Percentiles rank a stretch among this genome's conserved stretches.
These are phyloP conservation scores for Epinotia bilunana DNA, from an alignment of 2,888 invertebrate species.

Conservation along the genomic window DNA sequence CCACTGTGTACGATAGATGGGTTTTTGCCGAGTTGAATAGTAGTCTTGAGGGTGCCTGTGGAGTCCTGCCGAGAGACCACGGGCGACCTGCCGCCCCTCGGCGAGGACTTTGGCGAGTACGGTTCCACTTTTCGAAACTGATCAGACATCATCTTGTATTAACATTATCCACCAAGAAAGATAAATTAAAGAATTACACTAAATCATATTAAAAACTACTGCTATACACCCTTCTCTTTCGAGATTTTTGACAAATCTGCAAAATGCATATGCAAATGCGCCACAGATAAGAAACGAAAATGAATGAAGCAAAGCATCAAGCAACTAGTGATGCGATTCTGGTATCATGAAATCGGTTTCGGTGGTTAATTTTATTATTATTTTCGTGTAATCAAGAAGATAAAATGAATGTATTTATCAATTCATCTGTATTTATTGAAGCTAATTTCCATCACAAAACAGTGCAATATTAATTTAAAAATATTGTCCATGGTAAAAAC, in stretches of 20 bases:
- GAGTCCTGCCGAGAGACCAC: slow-evolving; percentile 98
- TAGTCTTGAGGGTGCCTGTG: slow-evolving; percentile 98
- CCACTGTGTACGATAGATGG: slow-evolving; percentile 99
- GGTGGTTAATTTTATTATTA: neutral
- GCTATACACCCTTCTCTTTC: slow-evolving; percentile 58
- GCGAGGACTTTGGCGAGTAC: slow-evolving; percentile 97
- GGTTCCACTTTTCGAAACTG: slow-evolving; percentile 96
- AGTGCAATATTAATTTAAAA: neutral
- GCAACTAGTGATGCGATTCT: slow-evolving; percentile 33
- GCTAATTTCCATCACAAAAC: neutral
- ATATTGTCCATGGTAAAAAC: slow-evolving; percentile 61
- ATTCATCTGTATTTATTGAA: neutral
- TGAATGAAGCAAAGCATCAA: slow-evolving; percentile 22
- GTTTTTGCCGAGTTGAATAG: slow-evolving; percentile 98
- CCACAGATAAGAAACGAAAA: slow-evolving; percentile 35
- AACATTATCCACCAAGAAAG: slow-evolving; percentile 77
- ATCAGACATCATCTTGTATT: slow-evolving; percentile 95
- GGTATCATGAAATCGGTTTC: slow-evolving; percentile 28
- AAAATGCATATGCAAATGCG: slow-evolving; percentile 37
- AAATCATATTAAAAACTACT: slow-evolving; percentile 74
- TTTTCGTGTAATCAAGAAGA: neutral
- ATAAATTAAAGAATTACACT: slow-evolving; percentile 69
- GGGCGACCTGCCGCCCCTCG: slow-evolving; percentile 96
- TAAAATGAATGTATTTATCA: neutral
- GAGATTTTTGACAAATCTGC: slow-evolving; percentile 66